Evolutionary conservation across 2,797 vertebrate species (phyloP).

Genomic region (Todus mexicanus): DNA sequence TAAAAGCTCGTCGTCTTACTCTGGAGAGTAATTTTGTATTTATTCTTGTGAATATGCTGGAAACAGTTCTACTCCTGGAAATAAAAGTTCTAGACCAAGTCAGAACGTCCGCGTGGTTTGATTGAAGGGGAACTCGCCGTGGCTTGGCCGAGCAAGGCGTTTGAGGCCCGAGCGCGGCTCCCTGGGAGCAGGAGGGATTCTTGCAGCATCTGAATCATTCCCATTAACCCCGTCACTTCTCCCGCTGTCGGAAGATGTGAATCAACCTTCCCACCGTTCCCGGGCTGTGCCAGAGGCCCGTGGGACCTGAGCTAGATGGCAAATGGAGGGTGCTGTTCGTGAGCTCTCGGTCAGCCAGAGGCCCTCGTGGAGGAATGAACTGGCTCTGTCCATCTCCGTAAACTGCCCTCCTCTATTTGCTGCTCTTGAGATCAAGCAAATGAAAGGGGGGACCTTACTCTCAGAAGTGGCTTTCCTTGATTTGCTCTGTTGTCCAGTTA

Average conservation of each 20-base stretch:
- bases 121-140: neutral
- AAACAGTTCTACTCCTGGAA: neutral
- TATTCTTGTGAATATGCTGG: conserved; percentile 63
- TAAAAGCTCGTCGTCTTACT: conserved; percentile 56
- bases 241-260: neutral
- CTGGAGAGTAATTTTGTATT: conserved; percentile 57
- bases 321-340: neutral
- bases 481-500: neutral
- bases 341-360: neutral
- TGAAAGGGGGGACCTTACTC: neutral
- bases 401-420: neutral
- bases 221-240: neutral
- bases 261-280: neutral
- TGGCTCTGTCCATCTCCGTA: neutral
- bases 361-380: neutral
- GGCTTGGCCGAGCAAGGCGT: neutral
- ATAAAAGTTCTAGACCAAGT: conserved; percentile 39
- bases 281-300: neutral
- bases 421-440: neutral
- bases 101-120: neutral
- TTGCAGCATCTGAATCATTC: neutral
- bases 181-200: neutral
- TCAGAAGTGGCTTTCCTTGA: neutral
- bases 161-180: neutral
- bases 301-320: too few species aligned